Percentiles rank a stretch among this genome's conserved stretches.
These are phyloP conservation scores for Sialia sialis DNA, from an alignment of 2,113 vertebrate species.

Conservation along the genomic window DNA sequence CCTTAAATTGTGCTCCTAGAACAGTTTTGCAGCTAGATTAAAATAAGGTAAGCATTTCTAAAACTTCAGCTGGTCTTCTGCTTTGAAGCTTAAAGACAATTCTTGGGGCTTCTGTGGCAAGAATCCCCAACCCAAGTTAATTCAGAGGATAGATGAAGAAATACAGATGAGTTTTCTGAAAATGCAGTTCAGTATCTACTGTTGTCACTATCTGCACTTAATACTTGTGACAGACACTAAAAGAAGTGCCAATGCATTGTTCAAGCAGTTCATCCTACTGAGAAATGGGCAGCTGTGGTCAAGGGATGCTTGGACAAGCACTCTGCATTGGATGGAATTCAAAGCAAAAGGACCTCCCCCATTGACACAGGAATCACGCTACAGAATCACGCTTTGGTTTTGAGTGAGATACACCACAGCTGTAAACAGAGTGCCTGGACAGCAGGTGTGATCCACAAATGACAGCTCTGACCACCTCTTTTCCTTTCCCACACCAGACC, in stretches of 20 bases:
- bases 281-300: not conserved
- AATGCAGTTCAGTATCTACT: not conserved
- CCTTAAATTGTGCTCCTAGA: not conserved
- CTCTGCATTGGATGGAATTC: fast-evolving
- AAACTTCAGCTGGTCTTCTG: not conserved
- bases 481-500: not conserved
- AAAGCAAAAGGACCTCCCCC: not conserved
- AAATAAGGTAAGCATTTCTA: not conserved
- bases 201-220: not conserved
- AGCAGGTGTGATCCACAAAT: not conserved
- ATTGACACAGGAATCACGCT: not conserved
- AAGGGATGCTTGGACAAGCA: not conserved
- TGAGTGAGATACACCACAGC: not conserved
- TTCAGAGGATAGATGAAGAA: not conserved
- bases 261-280: not conserved
- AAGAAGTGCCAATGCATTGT: not conserved
- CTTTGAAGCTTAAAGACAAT: not conserved
- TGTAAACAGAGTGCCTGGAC: not conserved
- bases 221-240: not conserved
- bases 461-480: not conserved
- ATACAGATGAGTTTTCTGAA: not conserved
- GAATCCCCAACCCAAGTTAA: not conserved
- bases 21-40: not conserved
- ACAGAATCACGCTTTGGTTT: not conserved
- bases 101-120: not conserved